Percentiles rank a stretch among this genome's conserved stretches.
Conservation (phyloP, 2,113 vertebrate genomes). For the Daboia siamensis region DNA sequence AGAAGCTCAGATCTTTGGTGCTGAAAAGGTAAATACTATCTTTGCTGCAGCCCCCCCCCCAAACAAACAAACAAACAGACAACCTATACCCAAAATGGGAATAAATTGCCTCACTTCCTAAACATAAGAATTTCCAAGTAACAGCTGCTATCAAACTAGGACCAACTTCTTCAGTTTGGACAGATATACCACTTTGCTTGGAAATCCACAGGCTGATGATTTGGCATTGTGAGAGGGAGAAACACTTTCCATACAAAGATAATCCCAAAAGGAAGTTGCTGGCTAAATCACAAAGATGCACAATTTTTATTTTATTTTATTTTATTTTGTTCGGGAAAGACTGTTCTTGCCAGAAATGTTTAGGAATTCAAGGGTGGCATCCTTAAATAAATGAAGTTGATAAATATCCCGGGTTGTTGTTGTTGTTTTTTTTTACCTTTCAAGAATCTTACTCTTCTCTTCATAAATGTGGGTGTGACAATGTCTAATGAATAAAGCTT, state of each 20-base stretch:
- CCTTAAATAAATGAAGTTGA: background rate
- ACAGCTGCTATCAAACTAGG: background rate
- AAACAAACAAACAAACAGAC: background rate
- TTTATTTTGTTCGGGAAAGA: background rate
- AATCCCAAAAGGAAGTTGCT: background rate
- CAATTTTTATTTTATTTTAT: background rate
- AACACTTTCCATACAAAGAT: background rate
- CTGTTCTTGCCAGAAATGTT: background rate
- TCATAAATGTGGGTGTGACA: background rate
- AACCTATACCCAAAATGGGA: background rate
- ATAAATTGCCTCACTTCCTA: background rate
- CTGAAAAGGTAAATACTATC: background rate
- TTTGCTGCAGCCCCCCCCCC: background rate
- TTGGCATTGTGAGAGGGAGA: background rate
- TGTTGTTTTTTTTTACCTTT: background rate
- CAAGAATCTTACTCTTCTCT: background rate
- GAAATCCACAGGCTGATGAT: background rate
- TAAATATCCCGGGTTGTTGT: background rate
- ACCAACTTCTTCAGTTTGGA: background rate
- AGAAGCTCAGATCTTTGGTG: background rate
- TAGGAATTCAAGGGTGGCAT: constrained; percentile 9
- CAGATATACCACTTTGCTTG: background rate
- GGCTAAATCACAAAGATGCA: background rate
- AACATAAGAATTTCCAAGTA: background rate
- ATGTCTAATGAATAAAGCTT: background rate